Conservation (phyloP, 2,888 invertebrate genomes). For the Pseudococcus longispinus region DNA sequence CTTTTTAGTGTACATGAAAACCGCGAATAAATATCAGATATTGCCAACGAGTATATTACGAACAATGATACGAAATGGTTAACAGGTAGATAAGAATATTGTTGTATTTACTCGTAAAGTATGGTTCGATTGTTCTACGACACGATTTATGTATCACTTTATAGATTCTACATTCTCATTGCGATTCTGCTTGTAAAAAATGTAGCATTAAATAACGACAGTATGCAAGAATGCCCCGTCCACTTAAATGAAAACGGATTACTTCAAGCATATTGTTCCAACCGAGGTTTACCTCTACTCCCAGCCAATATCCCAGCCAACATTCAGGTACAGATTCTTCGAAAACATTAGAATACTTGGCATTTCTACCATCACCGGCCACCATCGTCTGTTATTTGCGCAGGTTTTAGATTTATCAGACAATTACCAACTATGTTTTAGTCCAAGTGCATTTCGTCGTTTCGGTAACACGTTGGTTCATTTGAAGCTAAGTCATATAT, state of each 20-base stretch:
- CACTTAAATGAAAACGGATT: neutral
- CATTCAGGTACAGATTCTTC: neutral
- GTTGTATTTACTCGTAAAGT: neutral
- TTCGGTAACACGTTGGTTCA: neutral
- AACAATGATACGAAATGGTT: constrained; percentile 1
- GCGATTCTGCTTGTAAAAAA: neutral
- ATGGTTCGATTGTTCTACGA: neutral
- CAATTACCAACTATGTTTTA: neutral
- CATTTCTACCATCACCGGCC: neutral
- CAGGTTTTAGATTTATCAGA: constrained; percentile 15
- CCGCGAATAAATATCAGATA: neutral
- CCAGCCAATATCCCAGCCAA: neutral
- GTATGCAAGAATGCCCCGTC: neutral
- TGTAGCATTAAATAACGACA: neutral
- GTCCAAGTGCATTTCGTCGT: constrained; percentile 14
- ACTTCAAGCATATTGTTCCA: neutral
- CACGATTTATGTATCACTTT: neutral
- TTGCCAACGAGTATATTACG: neutral
- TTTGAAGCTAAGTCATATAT: neutral
- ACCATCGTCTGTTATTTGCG: neutral
- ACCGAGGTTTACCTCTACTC: neutral
- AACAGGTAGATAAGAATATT: neutral
- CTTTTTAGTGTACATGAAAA: neutral
- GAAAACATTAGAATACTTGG: neutral
- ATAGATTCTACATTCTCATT: neutral